phyloP scores from a whole-genome alignment of 1,140 invertebrate species.

The Acromyrmex echinatior region DNA sequence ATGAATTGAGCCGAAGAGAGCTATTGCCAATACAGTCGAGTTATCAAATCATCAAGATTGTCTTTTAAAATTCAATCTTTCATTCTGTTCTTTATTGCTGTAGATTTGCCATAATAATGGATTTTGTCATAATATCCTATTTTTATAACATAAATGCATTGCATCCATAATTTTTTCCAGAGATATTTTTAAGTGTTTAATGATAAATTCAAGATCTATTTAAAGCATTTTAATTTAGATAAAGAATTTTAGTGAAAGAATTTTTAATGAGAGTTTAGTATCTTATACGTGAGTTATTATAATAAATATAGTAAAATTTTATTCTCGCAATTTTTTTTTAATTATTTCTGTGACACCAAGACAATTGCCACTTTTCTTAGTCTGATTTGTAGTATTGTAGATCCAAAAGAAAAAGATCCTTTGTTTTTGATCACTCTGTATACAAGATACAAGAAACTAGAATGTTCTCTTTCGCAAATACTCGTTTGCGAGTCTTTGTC shows the following conservation, averaged over 20 bases:
- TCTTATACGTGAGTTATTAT: neutral
- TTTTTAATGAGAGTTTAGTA: neutral
- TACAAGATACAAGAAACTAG: constrained; percentile 36
- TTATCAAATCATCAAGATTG: constrained; percentile 25
- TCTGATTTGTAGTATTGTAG: constrained; percentile 1
- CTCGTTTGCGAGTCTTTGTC: constrained; percentile 48
- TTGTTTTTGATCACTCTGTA: constrained; percentile 9
- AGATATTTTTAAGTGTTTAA: neutral
- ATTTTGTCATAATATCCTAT: neutral
- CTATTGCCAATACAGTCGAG: constrained; percentile 6
- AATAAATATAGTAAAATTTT: neutral
- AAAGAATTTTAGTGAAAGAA: neutral
- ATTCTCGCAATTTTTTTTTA: neutral
- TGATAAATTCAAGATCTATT: neutral
- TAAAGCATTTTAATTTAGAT: neutral
- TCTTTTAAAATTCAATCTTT: neutral
- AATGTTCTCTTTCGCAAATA: constrained; percentile 28
- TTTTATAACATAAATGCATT: neutral
- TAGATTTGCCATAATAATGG: neutral
- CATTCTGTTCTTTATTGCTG: neutral
- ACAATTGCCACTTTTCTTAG: constrained; percentile 37
- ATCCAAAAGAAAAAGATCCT: neutral
- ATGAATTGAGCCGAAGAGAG: constrained; percentile 26
- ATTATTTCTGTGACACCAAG: neutral
- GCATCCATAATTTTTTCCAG: neutral